These are phyloP conservation scores for Parnassius glacialis DNA, from an alignment of 2,888 invertebrate genomes.

Conservation along the genomic window DNA sequence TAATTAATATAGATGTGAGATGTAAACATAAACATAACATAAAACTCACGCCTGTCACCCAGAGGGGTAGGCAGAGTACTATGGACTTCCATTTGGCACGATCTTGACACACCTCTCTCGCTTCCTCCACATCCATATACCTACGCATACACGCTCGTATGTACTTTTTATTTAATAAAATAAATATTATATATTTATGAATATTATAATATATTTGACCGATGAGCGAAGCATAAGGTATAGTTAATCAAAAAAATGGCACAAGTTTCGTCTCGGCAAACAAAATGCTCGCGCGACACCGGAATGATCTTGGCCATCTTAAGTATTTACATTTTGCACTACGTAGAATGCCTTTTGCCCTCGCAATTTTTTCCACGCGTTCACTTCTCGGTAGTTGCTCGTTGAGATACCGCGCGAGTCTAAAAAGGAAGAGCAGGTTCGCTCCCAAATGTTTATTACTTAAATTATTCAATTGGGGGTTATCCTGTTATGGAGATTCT, in stretches of 20 bases:
- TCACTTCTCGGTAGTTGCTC: slow-evolving; percentile 38
- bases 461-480: slow-evolving; percentile 42
- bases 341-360: slow-evolving; percentile 39
- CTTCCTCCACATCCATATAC: too few species aligned
- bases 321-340: slow-evolving; percentile 42
- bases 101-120: too few species aligned
- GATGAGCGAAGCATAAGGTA: too few species aligned
- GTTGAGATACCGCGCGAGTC: slow-evolving; percentile 37
- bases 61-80: too few species aligned
- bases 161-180: too few species aligned
- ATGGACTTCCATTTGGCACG: too few species aligned
- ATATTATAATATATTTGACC: too few species aligned
- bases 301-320: slow-evolving; percentile 34
- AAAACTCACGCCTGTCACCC: too few species aligned
- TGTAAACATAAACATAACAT: too few species aligned
- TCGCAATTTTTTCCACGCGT: slow-evolving; percentile 36
- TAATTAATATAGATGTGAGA: too few species aligned
- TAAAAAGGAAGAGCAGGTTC: slow-evolving; percentile 38
- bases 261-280: background rate
- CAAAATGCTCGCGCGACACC: slow-evolving; percentile 20
- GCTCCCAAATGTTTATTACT: slow-evolving; percentile 40
- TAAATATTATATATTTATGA: too few species aligned
- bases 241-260: background rate
- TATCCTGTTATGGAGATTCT: slow-evolving; percentile 32
- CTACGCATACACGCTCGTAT: too few species aligned